Percentiles rank a stretch among this genome's conserved stretches.
These are phyloP conservation scores for Agrotis ipsilon DNA, from an alignment of 2,888 invertebrate genomes.

Conservation along the genomic window DNA sequence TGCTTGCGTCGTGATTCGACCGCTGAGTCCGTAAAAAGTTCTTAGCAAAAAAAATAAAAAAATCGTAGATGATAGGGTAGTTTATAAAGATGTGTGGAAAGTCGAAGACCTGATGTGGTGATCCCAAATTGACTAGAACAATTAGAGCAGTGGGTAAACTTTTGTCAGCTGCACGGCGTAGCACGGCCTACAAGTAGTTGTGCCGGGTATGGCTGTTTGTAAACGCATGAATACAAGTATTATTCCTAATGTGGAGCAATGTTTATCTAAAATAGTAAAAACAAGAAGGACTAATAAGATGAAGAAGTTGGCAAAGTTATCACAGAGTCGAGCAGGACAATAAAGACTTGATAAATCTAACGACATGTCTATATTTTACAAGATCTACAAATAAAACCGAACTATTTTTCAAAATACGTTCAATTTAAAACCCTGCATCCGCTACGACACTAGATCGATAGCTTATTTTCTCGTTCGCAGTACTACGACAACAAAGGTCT, in stretches of 20 bases:
- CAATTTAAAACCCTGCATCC: constrained; percentile 38
- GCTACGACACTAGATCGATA: constrained; percentile 52
- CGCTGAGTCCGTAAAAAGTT: background rate
- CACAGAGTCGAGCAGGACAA: no score
- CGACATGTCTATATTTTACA: constrained; percentile 3
- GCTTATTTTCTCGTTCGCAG: constrained; percentile 52
- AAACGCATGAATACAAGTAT: no score
- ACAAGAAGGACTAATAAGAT: no score
- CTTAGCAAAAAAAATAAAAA: background rate
- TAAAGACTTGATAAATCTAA: background rate
- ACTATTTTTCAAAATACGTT: constrained; percentile 21
- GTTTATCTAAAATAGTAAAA: no score
- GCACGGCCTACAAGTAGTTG: no score
- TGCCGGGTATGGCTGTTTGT: no score
- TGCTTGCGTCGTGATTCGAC: background rate
- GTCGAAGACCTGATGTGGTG: background rate
- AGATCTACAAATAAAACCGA: background rate
- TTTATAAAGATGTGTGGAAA: background rate
- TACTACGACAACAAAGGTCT: constrained; percentile 58
- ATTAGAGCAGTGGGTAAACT: no score
- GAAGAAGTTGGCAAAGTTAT: no score
- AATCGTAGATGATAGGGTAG: background rate
- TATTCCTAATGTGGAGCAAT: no score
- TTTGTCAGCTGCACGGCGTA: no score
- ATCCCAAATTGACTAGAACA: background rate